phyloP scores from a whole-genome alignment of 1,140 invertebrate genomes.

The Zaprionus taronus region DNA sequence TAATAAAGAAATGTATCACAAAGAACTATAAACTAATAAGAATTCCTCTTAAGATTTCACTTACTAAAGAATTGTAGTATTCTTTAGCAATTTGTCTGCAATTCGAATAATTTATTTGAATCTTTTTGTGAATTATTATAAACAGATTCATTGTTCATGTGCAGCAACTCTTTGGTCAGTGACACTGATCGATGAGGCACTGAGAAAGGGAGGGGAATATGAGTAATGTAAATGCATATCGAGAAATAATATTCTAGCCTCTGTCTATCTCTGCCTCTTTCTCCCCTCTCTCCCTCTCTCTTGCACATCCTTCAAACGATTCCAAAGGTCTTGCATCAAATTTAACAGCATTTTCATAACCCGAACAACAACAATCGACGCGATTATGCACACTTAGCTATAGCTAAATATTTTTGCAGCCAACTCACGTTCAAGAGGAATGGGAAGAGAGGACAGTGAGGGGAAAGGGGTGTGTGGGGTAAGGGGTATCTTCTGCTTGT shows the following conservation, averaged over 20 bases:
- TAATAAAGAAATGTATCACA: neutral
- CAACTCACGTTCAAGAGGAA: constrained; percentile 37
- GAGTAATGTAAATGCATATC: neutral
- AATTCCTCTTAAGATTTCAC: no score
- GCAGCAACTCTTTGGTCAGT: neutral
- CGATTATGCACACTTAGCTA: constrained; percentile 10
- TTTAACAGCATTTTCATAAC: constrained; percentile 44
- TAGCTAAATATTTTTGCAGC: constrained; percentile 16
- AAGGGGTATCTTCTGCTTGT: constrained; percentile 15
- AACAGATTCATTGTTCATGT: neutral
- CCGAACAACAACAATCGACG: constrained; percentile 8
- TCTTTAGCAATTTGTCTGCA: neutral
- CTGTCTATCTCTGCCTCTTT: neutral
- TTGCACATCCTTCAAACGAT: neutral
- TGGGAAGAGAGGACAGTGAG: neutral
- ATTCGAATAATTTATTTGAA: neutral
- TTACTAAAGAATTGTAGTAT: neutral
- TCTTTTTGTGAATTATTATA: neutral
- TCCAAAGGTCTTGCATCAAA: constrained; percentile 32
- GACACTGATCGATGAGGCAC: constrained; percentile 35
- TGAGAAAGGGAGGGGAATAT: neutral
- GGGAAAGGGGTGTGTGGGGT: neutral
- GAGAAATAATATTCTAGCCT: constrained; percentile 8
- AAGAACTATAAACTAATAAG: neutral
- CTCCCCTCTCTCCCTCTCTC: neutral